These are phyloP conservation scores for Passer domesticus DNA, from an alignment of 2,113 vertebrate genomes.

Conservation along the genomic window DNA sequence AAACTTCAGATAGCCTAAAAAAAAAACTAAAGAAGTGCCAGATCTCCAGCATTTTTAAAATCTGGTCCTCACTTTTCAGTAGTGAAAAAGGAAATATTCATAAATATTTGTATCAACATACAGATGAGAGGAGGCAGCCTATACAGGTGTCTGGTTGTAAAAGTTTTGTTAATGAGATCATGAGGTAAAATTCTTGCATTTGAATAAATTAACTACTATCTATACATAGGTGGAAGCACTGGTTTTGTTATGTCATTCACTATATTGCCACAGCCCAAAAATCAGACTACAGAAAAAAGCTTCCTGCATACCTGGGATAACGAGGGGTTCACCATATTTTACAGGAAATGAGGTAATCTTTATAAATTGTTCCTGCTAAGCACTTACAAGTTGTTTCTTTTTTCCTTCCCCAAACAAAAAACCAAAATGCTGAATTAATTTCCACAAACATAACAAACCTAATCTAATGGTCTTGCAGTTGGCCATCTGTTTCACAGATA, in stretches of 20 bases:
- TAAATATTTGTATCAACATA: background rate
- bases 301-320: background rate
- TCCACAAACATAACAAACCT: conserved; percentile 58
- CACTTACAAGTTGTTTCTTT: background rate
- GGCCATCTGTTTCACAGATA: conserved; percentile 76
- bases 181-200: background rate
- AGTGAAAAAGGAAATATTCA: background rate
- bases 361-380: conserved; percentile 22
- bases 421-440: conserved; percentile 76
- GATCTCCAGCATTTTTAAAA: background rate
- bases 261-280: background rate
- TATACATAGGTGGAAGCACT: conserved; percentile 32
- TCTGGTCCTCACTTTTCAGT: background rate
- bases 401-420: background rate
- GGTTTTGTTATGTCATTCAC: background rate
- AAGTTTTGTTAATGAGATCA: background rate
- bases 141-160: background rate
- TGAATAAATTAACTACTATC: background rate
- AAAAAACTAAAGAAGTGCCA: background rate
- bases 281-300: background rate
- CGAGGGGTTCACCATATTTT: background rate
- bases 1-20: background rate
- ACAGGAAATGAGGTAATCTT: background rate
- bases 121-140: background rate
- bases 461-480: conserved; percentile 67